A percentile compares a stretch with the other conserved stretches of the same genome.
Evolutionary conservation across 2,888 invertebrate genomes (phyloP).

Genomic region (Selenia dentaria): DNA sequence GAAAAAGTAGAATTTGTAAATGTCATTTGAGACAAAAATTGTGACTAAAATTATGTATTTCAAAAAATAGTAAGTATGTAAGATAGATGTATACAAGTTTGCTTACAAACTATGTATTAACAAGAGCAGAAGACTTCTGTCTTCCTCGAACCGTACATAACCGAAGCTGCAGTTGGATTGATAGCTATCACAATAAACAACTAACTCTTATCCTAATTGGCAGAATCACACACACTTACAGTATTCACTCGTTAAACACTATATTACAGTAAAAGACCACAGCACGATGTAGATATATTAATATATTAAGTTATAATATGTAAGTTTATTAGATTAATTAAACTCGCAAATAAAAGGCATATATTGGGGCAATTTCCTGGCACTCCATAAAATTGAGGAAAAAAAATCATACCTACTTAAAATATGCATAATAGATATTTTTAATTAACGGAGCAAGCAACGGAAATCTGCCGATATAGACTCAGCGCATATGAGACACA

Average conservation of each 20-base stretch:
- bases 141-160: conserved; percentile 14
- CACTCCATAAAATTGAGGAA: no score
- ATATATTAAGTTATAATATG: conserved; percentile 1
- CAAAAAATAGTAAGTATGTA: conserved; percentile 16
- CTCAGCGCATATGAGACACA: no score
- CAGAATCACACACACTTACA: conserved; percentile 42
- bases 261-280: conserved; percentile 37
- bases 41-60: conserved; percentile 11
- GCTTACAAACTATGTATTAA: conserved; percentile 27
- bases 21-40: conserved; percentile 16
- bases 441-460: no score
- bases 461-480: no score
- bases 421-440: no score
- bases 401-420: no score
- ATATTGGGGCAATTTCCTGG: no score
- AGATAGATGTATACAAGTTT: conserved; percentile 24
- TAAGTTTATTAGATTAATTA: conserved; percentile 3
- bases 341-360: conserved; percentile 16
- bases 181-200: conserved; percentile 42
- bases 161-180: conserved; percentile 61
- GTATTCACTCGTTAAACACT: conserved; percentile 2
- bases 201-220: conserved; percentile 56
- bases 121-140: conserved; percentile 14
- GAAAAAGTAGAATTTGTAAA: conserved; percentile 23
- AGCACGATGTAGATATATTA: conserved; percentile 31